These are phyloP conservation scores for Halictus rubicundus DNA, from an alignment of 1,140 invertebrate species.

Conservation along the genomic window DNA sequence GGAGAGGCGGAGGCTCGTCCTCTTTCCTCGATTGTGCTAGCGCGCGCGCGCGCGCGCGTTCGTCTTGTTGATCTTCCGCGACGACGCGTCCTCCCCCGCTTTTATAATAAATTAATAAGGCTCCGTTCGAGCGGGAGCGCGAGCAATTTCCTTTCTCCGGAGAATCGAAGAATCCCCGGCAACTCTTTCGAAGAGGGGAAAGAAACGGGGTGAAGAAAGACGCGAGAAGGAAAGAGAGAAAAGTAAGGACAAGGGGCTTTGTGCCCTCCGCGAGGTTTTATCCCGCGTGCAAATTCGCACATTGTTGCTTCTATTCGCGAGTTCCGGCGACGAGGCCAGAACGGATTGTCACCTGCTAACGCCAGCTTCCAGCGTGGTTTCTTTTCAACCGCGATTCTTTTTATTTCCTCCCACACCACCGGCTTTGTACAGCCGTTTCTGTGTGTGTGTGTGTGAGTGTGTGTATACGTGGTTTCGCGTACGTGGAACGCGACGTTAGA, in stretches of 20 bases:
- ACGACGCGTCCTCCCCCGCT: background rate
- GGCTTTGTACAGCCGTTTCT: background rate
- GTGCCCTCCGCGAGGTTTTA: constrained; percentile 10
- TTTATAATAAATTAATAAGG: background rate
- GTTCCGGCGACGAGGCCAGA: constrained; percentile 22
- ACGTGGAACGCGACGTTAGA: constrained; percentile 16
- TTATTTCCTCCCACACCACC: constrained; percentile 16
- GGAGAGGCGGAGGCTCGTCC: background rate
- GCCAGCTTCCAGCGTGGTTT: constrained; percentile 29
- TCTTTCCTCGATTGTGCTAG: background rate
- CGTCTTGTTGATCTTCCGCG: background rate
- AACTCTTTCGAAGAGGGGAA: background rate
- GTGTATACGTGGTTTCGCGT: background rate
- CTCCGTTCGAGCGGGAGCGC: background rate
- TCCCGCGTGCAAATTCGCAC: constrained; percentile 33
- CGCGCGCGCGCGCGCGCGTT: background rate
- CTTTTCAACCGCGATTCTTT: constrained; percentile 45
- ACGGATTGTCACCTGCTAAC: constrained; percentile 33
- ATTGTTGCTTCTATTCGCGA: constrained; percentile 29
- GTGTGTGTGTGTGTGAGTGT: background rate
- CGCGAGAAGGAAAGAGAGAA: no score
- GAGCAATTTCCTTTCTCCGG: background rate
- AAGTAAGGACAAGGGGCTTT: constrained; percentile 11
- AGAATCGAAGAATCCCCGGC: background rate
- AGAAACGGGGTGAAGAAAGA: background rate